Base-by-base conservation (phyloP, 2,113 vertebrate species). In the Hemibagrus wyckioides region DNA sequence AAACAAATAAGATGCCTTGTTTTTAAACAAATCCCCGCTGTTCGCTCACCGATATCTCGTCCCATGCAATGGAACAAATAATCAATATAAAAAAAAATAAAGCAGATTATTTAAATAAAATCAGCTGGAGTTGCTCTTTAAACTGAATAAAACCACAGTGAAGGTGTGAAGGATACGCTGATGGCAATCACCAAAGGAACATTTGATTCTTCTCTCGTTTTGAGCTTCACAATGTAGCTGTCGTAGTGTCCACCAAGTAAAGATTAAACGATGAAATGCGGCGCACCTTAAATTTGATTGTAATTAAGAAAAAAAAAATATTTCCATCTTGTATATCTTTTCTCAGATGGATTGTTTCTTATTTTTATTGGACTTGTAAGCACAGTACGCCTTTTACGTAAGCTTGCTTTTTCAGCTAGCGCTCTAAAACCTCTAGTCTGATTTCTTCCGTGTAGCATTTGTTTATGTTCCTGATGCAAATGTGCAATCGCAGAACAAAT, bases 131-230 rank as follows among this genome's bases (percentile, higher is more conserved):
- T 81, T 81, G 54, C 79, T 41, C 11, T 77, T 86, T 30, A 54
- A 86, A 44, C 44, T 54, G 30, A 80, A 23, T 76, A 52, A n/a
- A 85, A 48, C 57, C 71, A 86, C 61, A 79, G 21, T 79, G 41
- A 63, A 19, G 36, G 21, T 6, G n/a, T 67, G 54, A 33, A 65
- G 7, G 50, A 69, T 36, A 30, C 3, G 36, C 65, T 44, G 61
- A 79, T 81, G 85, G 61, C 50, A 80, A 30, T 69, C 61, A 67
- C 85, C 77, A 86, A 86, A 86, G 76, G 44, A 52, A 39, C 69
- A 63, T 77, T 59, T 21, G 21, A n/a, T 48, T 39, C 33, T 39
- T 54, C 52, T 57, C 67, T 61, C 19, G 7, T 54, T 80, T 85
- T n/a, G 36, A 59, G n/a, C 39, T 80, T 67, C 30, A 57, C 17